phyloP scores from a whole-genome alignment of 2,113 vertebrate genomes.

The Spheniscus mendiculus region DNA sequence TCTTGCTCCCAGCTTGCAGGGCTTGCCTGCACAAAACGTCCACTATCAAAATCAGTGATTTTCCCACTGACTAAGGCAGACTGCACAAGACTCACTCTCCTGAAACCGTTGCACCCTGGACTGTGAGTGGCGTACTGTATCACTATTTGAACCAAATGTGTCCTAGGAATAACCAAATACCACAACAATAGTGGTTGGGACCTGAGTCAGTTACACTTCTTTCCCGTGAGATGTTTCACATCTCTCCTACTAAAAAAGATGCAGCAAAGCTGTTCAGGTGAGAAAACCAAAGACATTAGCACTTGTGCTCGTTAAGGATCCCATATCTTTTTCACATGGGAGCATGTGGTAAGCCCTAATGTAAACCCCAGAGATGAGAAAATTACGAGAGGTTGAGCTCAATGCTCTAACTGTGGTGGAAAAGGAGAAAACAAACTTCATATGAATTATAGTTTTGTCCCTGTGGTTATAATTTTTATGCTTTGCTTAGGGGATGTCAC shows the following conservation, averaged over 20 bases:
- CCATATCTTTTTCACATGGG: background rate
- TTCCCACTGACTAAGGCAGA: background rate
- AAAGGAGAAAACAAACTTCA: background rate
- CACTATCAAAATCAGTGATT: background rate
- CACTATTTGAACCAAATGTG: background rate
- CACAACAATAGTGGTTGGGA: background rate
- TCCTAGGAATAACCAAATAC: background rate
- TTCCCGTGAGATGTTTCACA: background rate
- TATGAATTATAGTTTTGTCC: background rate
- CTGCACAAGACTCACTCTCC: background rate
- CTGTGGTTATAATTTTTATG: background rate
- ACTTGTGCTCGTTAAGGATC: background rate
- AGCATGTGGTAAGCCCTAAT: fast-evolving
- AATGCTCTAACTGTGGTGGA: background rate
- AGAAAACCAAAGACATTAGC: background rate
- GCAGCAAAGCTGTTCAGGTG: background rate
- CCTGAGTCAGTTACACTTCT: background rate
- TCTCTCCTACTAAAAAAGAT: background rate
- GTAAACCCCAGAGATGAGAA: background rate
- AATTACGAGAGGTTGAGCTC: background rate
- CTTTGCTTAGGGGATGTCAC: background rate
- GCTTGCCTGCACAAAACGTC: background rate
- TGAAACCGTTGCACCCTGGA: background rate
- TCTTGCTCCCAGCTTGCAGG: background rate
- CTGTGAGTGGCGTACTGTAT: fast-evolving